Evolutionary conservation across 2,888 invertebrate genomes (phyloP).

Genomic region (Xestia ashworthii): DNA sequence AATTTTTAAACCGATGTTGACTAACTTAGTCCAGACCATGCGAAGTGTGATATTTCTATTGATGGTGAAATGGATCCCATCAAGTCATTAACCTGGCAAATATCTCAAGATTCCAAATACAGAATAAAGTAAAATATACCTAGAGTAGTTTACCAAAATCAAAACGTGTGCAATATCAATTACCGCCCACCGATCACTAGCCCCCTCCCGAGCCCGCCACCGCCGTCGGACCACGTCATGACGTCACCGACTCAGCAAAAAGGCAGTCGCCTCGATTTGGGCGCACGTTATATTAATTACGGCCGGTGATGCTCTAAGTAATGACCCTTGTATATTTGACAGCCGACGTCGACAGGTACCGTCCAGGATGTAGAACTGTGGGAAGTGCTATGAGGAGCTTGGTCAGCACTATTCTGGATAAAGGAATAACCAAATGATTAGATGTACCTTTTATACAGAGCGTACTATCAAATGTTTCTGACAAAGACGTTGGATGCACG

Average conservation of each 20-base stretch:
- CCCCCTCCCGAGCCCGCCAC: background rate
- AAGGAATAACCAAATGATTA: background rate
- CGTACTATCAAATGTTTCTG: background rate
- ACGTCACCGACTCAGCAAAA: conserved; percentile 69
- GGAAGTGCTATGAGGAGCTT: conserved; percentile 43
- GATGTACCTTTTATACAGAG: background rate
- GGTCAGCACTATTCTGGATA: background rate
- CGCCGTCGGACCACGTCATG: conserved; percentile 17
- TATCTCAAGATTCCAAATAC: background rate
- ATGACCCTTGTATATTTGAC: conserved; percentile 90
- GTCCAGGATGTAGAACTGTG: conserved; percentile 35
- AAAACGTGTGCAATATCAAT: conserved; percentile 46
- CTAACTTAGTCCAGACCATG: background rate
- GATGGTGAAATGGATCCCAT: background rate
- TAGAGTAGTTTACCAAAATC: conserved; percentile 9
- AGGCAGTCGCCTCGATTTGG: conserved; percentile 71
- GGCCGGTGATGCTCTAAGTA: conserved; percentile 86
- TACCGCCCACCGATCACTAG: conserved; percentile 6
- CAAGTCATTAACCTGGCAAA: background rate
- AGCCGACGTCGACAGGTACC: conserved; percentile 84
- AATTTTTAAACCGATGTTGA: background rate
- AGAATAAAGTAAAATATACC: background rate
- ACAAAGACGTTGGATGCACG: background rate
- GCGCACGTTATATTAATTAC: conserved; percentile 84
- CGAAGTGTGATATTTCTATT: background rate